Conservation (phyloP, 1,140 invertebrate species). For the Procambarus virginalis region DNA sequence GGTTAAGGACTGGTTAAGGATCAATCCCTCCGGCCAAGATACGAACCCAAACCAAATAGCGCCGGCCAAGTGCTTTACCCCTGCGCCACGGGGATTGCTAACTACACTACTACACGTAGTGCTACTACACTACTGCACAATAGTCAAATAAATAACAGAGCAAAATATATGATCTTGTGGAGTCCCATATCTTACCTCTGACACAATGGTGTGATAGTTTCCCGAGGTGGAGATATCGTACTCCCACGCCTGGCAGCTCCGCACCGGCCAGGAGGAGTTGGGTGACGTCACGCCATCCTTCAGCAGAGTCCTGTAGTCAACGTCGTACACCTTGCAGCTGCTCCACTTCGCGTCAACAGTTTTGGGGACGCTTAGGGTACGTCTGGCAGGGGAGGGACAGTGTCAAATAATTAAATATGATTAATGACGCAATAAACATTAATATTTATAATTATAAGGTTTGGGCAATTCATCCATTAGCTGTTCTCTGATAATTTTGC, state of each 20-base stretch:
- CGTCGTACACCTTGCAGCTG: constrained; percentile 81
- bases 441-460: too few species aligned
- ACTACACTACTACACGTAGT: too few species aligned
- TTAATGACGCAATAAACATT: too few species aligned
- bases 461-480: too few species aligned
- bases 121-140: not conserved
- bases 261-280: constrained; percentile 44
- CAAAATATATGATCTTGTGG: not conserved
- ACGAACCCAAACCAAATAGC: too few species aligned
- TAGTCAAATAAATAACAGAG: not conserved
- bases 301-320: constrained; percentile 80
- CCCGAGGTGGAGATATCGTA: constrained; percentile 81
- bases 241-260: constrained; percentile 83
- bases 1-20: too few species aligned
- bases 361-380: constrained; percentile 74
- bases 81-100: too few species aligned
- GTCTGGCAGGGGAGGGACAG: constrained; percentile 43
- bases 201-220: constrained; percentile 70
- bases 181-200: constrained; percentile 55
- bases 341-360: constrained; percentile 75
- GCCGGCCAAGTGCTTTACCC: too few species aligned
- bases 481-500: too few species aligned
- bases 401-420: too few species aligned
- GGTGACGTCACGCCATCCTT: constrained; percentile 73
- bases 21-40: too few species aligned